Percentiles rank a stretch among this genome's conserved stretches.
Evolutionary conservation across 2,888 invertebrate species (phyloP).

Genomic region (Erannis defoliaria): DNA sequence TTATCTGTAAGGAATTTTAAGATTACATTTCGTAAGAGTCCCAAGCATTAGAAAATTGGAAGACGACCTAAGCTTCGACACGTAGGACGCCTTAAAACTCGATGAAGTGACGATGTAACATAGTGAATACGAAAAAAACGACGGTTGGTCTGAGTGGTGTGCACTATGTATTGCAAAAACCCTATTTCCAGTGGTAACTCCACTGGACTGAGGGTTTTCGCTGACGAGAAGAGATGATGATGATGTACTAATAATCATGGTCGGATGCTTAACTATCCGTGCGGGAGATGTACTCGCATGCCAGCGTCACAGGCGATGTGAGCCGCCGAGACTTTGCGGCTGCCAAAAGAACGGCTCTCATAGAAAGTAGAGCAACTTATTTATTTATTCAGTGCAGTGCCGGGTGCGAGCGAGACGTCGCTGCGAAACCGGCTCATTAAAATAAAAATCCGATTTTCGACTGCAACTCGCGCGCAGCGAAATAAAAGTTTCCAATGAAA

Average conservation of each 20-base stretch:
- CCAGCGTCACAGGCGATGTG: slow-evolving; percentile 45
- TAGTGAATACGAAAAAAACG: too few species aligned
- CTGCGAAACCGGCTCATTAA: slow-evolving; percentile 83
- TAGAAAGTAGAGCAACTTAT: slow-evolving; percentile 86
- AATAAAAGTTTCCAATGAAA: slow-evolving; percentile 83
- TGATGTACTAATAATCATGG: background rate
- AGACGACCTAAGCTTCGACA: too few species aligned
- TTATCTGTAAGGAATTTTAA: too few species aligned
- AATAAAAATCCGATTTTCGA: slow-evolving; percentile 84
- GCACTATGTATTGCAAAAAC: too few species aligned
- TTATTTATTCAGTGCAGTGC: slow-evolving; percentile 84
- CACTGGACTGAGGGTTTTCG: too few species aligned
- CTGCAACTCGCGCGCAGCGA: slow-evolving; percentile 79
- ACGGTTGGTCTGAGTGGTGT: too few species aligned
- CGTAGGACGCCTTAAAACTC: too few species aligned
- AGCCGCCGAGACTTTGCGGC: slow-evolving; percentile 65
- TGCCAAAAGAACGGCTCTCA: slow-evolving; percentile 83
- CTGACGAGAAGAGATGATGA: too few species aligned
- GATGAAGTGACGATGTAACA: too few species aligned
- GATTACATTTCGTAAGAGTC: too few species aligned
- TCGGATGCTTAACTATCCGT: background rate
- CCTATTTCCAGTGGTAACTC: too few species aligned
- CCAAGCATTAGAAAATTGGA: too few species aligned
- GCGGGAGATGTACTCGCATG: background rate
- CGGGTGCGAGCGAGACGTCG: slow-evolving; percentile 77